Conservation (phyloP, 1,140 invertebrate genomes). For the Chironomus striatipennis region DNA sequence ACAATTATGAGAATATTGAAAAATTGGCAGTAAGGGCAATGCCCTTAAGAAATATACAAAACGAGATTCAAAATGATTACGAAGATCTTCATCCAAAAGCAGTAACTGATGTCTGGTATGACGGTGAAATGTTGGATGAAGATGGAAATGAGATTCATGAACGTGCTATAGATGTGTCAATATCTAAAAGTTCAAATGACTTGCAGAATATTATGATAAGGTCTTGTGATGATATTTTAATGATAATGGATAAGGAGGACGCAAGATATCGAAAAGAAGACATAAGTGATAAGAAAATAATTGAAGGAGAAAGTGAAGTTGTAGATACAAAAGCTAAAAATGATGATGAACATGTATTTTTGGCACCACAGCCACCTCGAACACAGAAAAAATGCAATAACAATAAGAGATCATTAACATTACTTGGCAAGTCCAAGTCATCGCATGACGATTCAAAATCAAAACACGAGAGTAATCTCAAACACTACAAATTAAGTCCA, state of each 20-base stretch:
- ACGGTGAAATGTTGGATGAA: not conserved
- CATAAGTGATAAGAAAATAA: not conserved
- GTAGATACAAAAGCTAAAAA: not conserved
- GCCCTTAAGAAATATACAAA: constrained; percentile 26
- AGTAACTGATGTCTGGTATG: constrained; percentile 14
- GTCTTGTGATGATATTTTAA: constrained; percentile 36
- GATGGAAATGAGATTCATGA: not conserved
- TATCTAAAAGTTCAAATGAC: not conserved
- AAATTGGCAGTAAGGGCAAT: constrained; percentile 45
- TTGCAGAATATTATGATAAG: constrained; percentile 28
- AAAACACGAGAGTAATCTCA: constrained; percentile 37
- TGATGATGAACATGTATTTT: constrained; percentile 22
- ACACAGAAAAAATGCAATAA: constrained; percentile 27
- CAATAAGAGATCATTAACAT: constrained; percentile 36
- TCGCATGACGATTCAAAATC: not conserved
- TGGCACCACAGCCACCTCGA: not conserved
- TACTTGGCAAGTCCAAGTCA: constrained; percentile 38
- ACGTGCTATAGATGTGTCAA: not conserved
- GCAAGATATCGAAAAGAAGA: constrained; percentile 23
- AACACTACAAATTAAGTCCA: constrained; percentile 46
- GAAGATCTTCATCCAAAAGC: constrained; percentile 15
- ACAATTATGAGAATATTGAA: not conserved
- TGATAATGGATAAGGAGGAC: constrained; percentile 27
- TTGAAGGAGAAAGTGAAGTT: not conserved
- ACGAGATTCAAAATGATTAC: not conserved